These are phyloP conservation scores for Drosophila mimica DNA, from an alignment of 2,888 invertebrate genomes.

Conservation along the genomic window DNA sequence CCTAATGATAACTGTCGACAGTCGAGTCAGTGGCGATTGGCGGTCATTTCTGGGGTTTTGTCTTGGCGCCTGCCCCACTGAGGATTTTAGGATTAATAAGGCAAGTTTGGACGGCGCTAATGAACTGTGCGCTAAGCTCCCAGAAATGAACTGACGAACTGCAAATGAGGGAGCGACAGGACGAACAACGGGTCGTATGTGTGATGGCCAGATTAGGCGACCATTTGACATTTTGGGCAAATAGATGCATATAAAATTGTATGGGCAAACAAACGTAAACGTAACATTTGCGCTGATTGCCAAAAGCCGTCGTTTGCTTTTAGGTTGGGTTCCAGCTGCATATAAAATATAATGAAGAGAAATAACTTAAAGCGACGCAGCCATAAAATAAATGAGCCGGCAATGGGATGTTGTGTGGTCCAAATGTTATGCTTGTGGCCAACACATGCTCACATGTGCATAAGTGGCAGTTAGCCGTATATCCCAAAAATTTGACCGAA, in stretches of 20 bases:
- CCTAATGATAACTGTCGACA: conserved; percentile 74
- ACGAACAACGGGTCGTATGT: conserved; percentile 63
- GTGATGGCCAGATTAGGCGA: conserved; percentile 58
- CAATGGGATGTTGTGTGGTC: conserved; percentile 70
- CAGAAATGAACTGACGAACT: conserved; percentile 68
- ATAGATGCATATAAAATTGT: conserved; percentile 46
- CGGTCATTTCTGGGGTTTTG: conserved; percentile 28
- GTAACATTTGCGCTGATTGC: conserved; percentile 76
- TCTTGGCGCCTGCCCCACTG: conserved; percentile 44
- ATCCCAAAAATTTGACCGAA: conserved; percentile 33
- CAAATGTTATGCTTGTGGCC: conserved; percentile 55
- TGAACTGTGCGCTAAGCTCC: conserved; percentile 69
- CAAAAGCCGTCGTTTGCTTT: conserved; percentile 60
- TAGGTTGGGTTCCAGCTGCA: conserved; percentile 31
- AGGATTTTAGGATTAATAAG: conserved; percentile 77
- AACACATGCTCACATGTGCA: conserved; percentile 46
- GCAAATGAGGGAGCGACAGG: conserved; percentile 50
- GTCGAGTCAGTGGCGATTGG: conserved; percentile 17
- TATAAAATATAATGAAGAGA: conserved; percentile 78
- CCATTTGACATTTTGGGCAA: conserved; percentile 58
- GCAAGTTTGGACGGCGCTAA: conserved; percentile 68
- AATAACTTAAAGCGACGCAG: conserved; percentile 75
- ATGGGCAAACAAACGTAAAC: conserved; percentile 55
- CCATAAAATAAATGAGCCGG: conserved; percentile 77
- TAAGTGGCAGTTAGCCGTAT: conserved; percentile 23